Conservation (phyloP, 2,888 invertebrate species). For the Nudaria mundana region DNA sequence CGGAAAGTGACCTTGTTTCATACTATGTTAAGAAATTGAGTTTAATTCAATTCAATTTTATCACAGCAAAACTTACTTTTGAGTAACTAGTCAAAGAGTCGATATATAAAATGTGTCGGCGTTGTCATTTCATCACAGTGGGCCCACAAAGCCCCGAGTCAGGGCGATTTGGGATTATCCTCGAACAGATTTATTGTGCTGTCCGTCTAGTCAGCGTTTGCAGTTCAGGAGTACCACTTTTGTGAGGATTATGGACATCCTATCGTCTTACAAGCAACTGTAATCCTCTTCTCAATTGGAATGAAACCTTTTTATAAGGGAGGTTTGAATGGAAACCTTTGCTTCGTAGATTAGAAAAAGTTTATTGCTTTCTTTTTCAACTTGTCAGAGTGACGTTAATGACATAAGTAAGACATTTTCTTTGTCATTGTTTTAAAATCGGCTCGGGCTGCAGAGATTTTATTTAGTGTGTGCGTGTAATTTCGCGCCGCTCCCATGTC, state of each 20-base stretch:
- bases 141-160: slow-evolving; percentile 37
- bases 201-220: slow-evolving; percentile 36
- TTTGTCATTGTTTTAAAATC: not conserved
- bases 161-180: slow-evolving; percentile 49
- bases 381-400: not conserved
- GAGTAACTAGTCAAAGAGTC: slow-evolving; percentile 24
- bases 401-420: not conserved
- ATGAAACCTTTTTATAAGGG: slow-evolving; percentile 19
- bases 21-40: too few species aligned
- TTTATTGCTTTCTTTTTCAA: not conserved
- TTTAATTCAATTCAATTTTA: too few species aligned
- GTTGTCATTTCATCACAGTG: slow-evolving; percentile 29
- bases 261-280: slow-evolving; percentile 23
- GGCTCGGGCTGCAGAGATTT: too few species aligned
- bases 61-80: slow-evolving; percentile 10
- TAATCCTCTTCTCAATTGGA: slow-evolving; percentile 30
- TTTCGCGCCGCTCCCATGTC: too few species aligned
- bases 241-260: slow-evolving; percentile 42
- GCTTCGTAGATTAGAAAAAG: slow-evolving; percentile 2
- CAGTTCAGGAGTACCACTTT: slow-evolving; percentile 30
- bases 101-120: slow-evolving; percentile 17
- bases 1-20: too few species aligned
- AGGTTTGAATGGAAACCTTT: slow-evolving; percentile 7
- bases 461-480: too few species aligned
- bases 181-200: slow-evolving; percentile 50